Evolutionary conservation across 1,140 invertebrate genomes (phyloP).

Genomic region (Diachasma alloeum): DNA sequence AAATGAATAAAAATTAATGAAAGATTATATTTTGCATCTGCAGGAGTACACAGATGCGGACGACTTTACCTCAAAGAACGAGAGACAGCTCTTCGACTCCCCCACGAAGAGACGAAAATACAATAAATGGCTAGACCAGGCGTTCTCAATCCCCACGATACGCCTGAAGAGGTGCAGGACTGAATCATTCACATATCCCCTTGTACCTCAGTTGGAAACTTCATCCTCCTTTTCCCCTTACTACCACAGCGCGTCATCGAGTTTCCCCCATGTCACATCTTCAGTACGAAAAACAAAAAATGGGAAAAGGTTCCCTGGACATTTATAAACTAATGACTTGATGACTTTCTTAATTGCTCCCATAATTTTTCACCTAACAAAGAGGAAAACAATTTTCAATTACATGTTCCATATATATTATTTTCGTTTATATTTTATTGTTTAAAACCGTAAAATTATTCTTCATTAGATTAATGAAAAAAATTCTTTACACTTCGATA

Average conservation of each 20-base stretch:
- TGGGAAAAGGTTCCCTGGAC: neutral
- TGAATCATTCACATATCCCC: slow-evolving; percentile 53
- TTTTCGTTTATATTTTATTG: slow-evolving; percentile 6
- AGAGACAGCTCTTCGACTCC: slow-evolving; percentile 83
- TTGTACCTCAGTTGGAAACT: neutral
- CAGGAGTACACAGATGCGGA: slow-evolving; percentile 98
- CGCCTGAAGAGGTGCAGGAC: slow-evolving; percentile 99
- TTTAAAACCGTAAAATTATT: neutral
- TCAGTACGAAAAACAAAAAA: neutral
- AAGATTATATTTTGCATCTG: neutral
- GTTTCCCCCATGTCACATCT: neutral
- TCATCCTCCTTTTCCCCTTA: neutral
- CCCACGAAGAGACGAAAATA: slow-evolving; percentile 93
- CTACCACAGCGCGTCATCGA: neutral
- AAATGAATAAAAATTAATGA: too few relatives aligned
- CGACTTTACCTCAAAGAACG: slow-evolving; percentile 97
- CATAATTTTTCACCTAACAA: slow-evolving; percentile 7
- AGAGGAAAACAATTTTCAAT: neutral
- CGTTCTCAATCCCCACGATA: slow-evolving; percentile 95
- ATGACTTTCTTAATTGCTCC: too few relatives aligned
- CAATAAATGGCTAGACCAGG: slow-evolving; percentile 94
- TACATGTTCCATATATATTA: too few relatives aligned
- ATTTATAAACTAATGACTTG: neutral
- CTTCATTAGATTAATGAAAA: neutral
- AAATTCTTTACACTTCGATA: slow-evolving; percentile 8